Conservation (phyloP, 1,140 invertebrate genomes). For the Batillaria attramentaria region DNA sequence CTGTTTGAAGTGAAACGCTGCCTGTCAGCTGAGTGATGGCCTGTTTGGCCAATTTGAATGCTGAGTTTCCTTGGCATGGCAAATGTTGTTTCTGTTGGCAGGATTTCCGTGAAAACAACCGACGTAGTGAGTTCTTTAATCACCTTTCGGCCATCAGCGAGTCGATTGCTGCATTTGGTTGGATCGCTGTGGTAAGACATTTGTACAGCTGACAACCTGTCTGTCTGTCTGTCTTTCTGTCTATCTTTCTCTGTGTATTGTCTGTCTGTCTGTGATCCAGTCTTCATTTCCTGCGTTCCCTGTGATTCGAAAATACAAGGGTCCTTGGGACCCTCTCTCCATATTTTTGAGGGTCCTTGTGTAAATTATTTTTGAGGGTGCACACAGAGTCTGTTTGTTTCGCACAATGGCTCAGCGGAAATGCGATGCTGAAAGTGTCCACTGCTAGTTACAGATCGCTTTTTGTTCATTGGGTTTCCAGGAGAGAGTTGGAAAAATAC, state of each 20-base stretch:
- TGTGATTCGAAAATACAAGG: not conserved
- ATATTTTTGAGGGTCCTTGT: not conserved
- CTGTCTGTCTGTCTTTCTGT: not conserved
- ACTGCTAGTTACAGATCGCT: no score
- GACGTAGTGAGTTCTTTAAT: conserved; percentile 90
- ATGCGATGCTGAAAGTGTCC: no score
- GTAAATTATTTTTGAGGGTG: no score
- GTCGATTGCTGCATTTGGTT: conserved; percentile 95
- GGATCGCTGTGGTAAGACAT: conserved; percentile 87
- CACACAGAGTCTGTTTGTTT: no score
- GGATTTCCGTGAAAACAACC: conserved; percentile 89
- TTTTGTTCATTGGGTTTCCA: no score
- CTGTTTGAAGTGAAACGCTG: no score
- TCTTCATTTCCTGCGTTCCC: not conserved
- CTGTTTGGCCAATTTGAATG: not conserved
- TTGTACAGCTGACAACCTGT: not conserved
- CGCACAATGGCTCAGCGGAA: no score
- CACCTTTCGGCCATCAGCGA: conserved; percentile 96
- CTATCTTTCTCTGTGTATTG: not conserved
- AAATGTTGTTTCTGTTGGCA: conserved; percentile 71
- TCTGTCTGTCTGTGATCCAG: not conserved
- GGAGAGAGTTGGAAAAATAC: no score
- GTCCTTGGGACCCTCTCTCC: no score
- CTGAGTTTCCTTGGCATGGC: no score
- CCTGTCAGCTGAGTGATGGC: no score